Evolutionary conservation across 2,888 invertebrate genomes (phyloP).

Genomic region (Lepas anatifera): DNA sequence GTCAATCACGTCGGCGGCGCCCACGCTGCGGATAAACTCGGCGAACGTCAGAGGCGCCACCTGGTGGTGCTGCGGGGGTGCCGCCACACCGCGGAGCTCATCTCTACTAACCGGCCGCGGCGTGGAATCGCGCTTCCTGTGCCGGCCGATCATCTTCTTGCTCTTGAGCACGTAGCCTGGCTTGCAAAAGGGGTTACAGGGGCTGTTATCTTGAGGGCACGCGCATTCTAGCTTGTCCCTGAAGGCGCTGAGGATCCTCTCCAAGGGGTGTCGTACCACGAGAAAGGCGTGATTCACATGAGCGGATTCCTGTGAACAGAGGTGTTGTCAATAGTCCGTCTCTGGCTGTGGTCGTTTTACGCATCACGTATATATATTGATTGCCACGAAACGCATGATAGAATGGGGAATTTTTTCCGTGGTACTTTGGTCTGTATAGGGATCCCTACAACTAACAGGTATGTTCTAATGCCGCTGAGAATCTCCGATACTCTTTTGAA

Average conservation of each 20-base stretch:
- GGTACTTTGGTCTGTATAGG: no score
- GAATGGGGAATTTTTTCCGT: no score
- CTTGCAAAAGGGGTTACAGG: neutral
- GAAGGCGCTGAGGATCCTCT: slow-evolving; percentile 45
- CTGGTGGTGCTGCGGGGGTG: neutral
- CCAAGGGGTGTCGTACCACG: slow-evolving; percentile 47
- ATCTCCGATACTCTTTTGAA: no score
- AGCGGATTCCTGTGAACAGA: no score
- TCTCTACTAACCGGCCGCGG: neutral
- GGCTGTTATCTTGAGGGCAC: no score
- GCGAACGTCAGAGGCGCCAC: neutral
- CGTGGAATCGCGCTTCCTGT: neutral
- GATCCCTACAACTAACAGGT: no score
- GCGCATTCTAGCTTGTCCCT: slow-evolving; percentile 50
- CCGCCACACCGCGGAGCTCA: no score
- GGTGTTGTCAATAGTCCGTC: no score
- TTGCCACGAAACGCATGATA: no score
- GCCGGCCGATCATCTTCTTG: neutral
- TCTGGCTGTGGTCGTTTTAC: no score
- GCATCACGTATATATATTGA: no score
- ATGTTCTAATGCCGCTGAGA: no score
- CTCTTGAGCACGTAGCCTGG: neutral
- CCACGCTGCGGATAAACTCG: neutral
- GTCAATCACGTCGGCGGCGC: slow-evolving; percentile 29
- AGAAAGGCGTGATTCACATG: slow-evolving; percentile 29